phyloP scores from a whole-genome alignment of 2,888 invertebrate species.

The Drosophila maculinotata region DNA sequence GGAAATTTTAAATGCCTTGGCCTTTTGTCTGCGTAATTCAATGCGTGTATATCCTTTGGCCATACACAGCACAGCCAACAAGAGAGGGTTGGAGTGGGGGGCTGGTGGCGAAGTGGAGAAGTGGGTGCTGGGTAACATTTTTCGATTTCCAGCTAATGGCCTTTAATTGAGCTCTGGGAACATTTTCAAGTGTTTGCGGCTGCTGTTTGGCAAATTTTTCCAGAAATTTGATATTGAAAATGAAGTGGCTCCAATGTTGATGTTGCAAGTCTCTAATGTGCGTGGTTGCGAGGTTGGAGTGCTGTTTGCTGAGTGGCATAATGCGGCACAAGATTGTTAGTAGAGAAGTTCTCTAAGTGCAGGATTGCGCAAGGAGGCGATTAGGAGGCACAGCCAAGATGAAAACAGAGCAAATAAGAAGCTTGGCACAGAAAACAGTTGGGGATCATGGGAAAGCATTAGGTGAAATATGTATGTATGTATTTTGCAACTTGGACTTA shows the following conservation, averaged over 20 bases:
- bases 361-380: slow-evolving; percentile 16
- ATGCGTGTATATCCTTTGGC: slow-evolving; percentile 78
- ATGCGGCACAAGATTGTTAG: slow-evolving; percentile 46
- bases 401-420: slow-evolving; percentile 3
- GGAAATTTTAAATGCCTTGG: slow-evolving; percentile 60
- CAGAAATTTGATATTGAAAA: slow-evolving; percentile 73
- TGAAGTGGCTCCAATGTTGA: slow-evolving; percentile 60
- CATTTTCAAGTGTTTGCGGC: slow-evolving; percentile 78
- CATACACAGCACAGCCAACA: slow-evolving; percentile 49
- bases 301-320: slow-evolving; percentile 57
- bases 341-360: slow-evolving; percentile 11
- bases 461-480: background rate
- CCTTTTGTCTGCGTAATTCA: slow-evolving; percentile 71
- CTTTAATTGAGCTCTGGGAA: slow-evolving; percentile 80
- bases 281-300: slow-evolving; percentile 11
- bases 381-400: slow-evolving; percentile 14
- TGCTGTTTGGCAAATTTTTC: slow-evolving; percentile 60
- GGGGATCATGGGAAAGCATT: slow-evolving; percentile 5
- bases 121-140: slow-evolving; percentile 24
- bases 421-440: slow-evolving; percentile 2
- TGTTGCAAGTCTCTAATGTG: slow-evolving; percentile 7
- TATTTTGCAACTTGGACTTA: background rate
- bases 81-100: background rate
- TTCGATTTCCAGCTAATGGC: slow-evolving; percentile 70
- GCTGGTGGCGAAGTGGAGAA: background rate